Conservation (phyloP, 2,113 vertebrate species). For the Austrofundulus limnaeus region DNA sequence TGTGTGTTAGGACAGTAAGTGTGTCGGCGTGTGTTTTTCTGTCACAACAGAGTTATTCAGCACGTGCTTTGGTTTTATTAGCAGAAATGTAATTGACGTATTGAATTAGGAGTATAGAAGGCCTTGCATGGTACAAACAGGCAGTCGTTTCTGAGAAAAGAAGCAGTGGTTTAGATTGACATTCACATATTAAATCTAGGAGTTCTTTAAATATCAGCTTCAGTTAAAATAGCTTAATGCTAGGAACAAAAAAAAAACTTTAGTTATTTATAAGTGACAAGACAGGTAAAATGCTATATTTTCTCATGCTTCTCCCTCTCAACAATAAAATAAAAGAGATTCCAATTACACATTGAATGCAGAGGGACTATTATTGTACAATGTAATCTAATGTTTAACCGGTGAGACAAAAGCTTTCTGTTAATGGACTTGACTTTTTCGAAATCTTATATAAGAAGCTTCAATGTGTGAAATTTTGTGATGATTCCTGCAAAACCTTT, state of each 20-base stretch:
- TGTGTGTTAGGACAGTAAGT: constrained; percentile 18
- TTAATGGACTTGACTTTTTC: not conserved
- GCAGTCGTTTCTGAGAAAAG: constrained; percentile 20
- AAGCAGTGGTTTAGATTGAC: constrained; percentile 49
- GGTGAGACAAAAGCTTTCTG: constrained; percentile 2
- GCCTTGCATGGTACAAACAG: constrained; percentile 16
- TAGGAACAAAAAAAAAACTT: constrained; percentile 8
- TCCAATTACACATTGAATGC: constrained; percentile 11
- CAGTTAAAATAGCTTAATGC: constrained; percentile 16
- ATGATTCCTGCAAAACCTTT: constrained; percentile 33
- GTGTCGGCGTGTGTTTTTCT: constrained; percentile 46
- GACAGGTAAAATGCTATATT: not conserved
- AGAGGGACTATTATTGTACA: constrained; percentile 6
- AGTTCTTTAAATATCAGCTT: constrained; percentile 52
- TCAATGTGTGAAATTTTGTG: constrained; percentile 18
- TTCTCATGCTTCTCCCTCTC: not conserved
- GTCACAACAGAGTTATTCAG: constrained; percentile 11
- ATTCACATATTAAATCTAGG: constrained; percentile 49
- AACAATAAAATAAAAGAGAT: not conserved
- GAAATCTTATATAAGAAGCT: constrained; percentile 5
- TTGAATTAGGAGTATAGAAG: constrained; percentile 15
- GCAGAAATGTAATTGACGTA: constrained; percentile 27
- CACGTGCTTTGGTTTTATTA: constrained; percentile 33
- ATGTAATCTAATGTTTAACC: constrained; percentile 10
- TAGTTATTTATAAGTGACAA: constrained; percentile 4